Evolutionary conservation across 2,113 vertebrate species (phyloP).

Genomic region (Deroptyus accipitrinus): DNA sequence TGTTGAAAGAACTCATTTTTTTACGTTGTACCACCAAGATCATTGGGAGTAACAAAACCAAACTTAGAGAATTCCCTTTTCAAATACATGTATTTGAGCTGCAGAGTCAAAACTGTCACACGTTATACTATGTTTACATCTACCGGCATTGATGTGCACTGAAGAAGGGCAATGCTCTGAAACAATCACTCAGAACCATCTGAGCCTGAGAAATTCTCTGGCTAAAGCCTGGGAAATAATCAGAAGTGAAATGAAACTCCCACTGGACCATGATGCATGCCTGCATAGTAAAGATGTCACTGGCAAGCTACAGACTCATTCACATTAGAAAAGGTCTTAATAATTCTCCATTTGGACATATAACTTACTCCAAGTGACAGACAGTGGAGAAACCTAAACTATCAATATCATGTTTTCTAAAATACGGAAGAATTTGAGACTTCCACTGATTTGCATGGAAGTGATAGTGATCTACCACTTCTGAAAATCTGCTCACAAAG

Average conservation of each 20-base stretch:
- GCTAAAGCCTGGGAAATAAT: conserved; percentile 20
- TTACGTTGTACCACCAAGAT: not conserved
- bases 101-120: not conserved
- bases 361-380: not conserved
- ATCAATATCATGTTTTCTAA: not conserved
- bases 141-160: not conserved
- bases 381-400: not conserved
- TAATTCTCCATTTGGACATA: not conserved
- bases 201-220: conserved; percentile 42
- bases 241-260: conserved; percentile 25
- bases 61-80: not conserved
- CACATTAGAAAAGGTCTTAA: not conserved
- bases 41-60: not conserved
- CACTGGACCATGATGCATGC: not conserved
- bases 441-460: not conserved
- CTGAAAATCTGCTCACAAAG: not conserved
- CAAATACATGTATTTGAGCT: not conserved
- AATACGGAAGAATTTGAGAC: not conserved
- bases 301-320: not conserved
- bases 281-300: not conserved
- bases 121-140: not conserved
- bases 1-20: conserved; percentile 1
- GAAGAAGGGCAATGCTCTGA: not conserved
- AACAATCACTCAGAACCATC: not conserved
- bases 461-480: not conserved